Percentiles rank a stretch among this genome's conserved stretches.
These are phyloP conservation scores for Cydia fagiglandana DNA, from an alignment of 1,140 invertebrate genomes.

Conservation along the genomic window DNA sequence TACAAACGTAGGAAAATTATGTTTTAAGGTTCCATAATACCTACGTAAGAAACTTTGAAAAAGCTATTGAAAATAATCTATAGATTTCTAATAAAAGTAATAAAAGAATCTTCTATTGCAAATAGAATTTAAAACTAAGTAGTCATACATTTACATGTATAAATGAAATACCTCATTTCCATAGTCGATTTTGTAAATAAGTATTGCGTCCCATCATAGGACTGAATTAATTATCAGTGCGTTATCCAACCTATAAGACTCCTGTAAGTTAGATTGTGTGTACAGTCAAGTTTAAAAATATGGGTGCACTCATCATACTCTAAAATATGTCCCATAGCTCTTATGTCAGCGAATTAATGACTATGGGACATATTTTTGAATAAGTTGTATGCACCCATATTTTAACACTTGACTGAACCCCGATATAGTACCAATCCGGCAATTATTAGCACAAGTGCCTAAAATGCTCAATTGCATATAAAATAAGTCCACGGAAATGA, in stretches of 20 bases:
- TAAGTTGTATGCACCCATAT: no score
- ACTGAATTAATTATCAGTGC: no score
- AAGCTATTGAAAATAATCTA: background rate
- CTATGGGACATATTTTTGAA: no score
- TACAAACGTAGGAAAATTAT: slow-evolving; percentile 18
- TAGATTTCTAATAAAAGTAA: background rate
- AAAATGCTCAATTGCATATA: background rate
- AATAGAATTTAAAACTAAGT: background rate
- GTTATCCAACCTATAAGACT: no score
- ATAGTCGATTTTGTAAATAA: slow-evolving; percentile 17
- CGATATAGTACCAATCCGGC: no score
- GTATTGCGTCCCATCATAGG: background rate
- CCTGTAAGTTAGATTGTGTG: background rate
- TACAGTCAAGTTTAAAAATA: no score
- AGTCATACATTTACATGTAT: background rate
- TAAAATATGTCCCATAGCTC: no score
- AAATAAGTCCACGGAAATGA: background rate
- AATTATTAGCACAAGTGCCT: background rate
- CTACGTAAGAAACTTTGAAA: slow-evolving; percentile 8
- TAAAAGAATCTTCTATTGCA: background rate
- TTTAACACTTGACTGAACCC: no score
- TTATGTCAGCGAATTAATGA: no score
- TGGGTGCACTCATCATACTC: no score
- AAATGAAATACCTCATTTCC: slow-evolving; percentile 19
- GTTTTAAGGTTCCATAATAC: background rate